Conservation (phyloP, 2,113 vertebrate species). For the Macrotis lagotis region DNA sequence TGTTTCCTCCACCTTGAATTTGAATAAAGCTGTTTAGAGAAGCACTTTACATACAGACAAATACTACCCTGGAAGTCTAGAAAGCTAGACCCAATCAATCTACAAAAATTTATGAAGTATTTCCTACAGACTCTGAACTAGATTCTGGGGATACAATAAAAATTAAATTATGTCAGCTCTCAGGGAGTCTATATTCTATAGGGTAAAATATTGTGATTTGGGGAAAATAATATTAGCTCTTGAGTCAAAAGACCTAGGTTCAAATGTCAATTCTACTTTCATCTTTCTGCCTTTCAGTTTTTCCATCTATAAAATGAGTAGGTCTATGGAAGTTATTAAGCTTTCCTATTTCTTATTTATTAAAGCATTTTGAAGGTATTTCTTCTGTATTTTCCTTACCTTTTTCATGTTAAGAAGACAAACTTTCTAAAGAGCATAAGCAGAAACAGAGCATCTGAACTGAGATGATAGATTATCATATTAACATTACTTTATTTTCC, state of each 20-base stretch:
- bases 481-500: too few relatives aligned
- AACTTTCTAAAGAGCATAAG: background rate
- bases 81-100: background rate
- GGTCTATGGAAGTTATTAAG: background rate
- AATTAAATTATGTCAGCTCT: background rate
- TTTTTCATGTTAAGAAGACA: constrained; percentile 26
- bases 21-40: background rate
- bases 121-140: background rate
- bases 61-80: background rate
- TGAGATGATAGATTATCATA: background rate
- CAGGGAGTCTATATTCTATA: background rate
- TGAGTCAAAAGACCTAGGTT: background rate
- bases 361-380: background rate
- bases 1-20: background rate
- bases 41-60: rapidly evolving
- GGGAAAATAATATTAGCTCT: background rate
- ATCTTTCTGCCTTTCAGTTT: background rate
- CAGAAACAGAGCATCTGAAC: background rate
- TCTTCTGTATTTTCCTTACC: constrained; percentile 8
- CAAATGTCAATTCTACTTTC: background rate
- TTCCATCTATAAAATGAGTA: background rate
- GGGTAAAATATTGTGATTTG: background rate
- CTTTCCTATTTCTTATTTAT: background rate
- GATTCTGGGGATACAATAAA: background rate
- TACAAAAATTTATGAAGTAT: background rate